Conservation (phyloP, 2,888 invertebrate species). For the Zhengitettix transpicula region DNA sequence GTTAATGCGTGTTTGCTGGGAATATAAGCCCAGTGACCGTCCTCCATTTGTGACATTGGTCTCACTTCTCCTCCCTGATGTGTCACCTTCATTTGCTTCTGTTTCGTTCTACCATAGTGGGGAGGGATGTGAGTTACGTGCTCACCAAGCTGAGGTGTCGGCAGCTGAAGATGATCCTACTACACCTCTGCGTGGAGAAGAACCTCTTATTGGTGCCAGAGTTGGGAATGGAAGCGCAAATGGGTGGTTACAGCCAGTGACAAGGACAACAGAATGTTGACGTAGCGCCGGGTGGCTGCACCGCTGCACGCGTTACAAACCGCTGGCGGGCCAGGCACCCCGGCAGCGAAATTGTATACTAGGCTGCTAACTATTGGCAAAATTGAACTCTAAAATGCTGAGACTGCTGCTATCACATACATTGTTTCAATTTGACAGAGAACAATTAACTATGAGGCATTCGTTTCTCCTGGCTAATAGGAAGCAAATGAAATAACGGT, state of each 20-base stretch:
- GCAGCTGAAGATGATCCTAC: constrained; percentile 16
- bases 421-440: too few relatives aligned
- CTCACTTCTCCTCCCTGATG: constrained; percentile 48
- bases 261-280: not conserved
- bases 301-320: too few relatives aligned
- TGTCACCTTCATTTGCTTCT: constrained; percentile 39
- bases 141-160: constrained; percentile 3
- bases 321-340: too few relatives aligned
- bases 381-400: too few relatives aligned
- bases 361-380: too few relatives aligned
- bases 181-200: constrained; percentile 15
- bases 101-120: constrained; percentile 47
- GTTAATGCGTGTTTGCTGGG: constrained; percentile 89
- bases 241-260: not conserved
- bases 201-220: not conserved
- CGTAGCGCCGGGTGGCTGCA: not conserved
- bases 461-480: too few relatives aligned
- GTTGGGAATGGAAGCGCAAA: not conserved
- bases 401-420: too few relatives aligned
- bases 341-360: too few relatives aligned
- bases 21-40: constrained; percentile 56
- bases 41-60: constrained; percentile 77
- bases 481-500: too few relatives aligned
- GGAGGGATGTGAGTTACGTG: constrained; percentile 31
- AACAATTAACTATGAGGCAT: too few relatives aligned